Base-by-base conservation (phyloP, 2,797 vertebrate species). In the Odontamblyopus lacepedii region DNA sequence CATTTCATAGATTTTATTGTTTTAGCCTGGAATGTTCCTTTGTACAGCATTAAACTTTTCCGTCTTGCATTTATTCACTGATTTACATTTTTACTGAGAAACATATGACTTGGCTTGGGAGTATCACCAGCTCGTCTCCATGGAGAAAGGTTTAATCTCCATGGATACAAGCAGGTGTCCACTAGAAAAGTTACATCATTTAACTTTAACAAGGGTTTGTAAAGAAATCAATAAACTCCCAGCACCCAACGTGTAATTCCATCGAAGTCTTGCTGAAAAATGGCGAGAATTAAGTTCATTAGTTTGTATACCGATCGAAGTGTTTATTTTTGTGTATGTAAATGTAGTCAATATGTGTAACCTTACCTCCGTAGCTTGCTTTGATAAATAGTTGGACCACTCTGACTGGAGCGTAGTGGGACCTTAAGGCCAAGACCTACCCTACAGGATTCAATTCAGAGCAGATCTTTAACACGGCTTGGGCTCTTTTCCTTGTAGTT, bases 291-390 rank as follows among this genome's bases (percentile, higher is more conserved):
- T 35, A n/a, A 19, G 8, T 38, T 63, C 61, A 38, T 38, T n/a
- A 35, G 18, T 35, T 38, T n/a, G 32, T 4, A 5, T 19, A 32
- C n/a, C 16, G 29, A 61, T 6, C 5, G 6, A 1, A 63, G 35
- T 15, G 35, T 44, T 1, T 63, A 41, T 63, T 62, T 35, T 63
- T 63, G 35, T 41, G 19, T 23, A 12, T 41, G 38, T 65, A 32
- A n/a, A 51, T 66, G 65, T 53, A 30, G 64, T 53, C 44, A 30
- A 6, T 67, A 27, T 44, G 48, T 65, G 63, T 64, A 64, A 44
- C 63, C 41, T 65, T 27, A 23, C 44, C 41, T 30, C 15, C 1
- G 44, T 29, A 18, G 2, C 3, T 50, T 51, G 44, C 23, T 19
- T 50, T 66, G 63, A 51, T 15, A 16, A 66, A 29, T 23, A 27